phyloP scores from a whole-genome alignment of 2,113 vertebrate species.

The Lasiurus cinereus region DNA sequence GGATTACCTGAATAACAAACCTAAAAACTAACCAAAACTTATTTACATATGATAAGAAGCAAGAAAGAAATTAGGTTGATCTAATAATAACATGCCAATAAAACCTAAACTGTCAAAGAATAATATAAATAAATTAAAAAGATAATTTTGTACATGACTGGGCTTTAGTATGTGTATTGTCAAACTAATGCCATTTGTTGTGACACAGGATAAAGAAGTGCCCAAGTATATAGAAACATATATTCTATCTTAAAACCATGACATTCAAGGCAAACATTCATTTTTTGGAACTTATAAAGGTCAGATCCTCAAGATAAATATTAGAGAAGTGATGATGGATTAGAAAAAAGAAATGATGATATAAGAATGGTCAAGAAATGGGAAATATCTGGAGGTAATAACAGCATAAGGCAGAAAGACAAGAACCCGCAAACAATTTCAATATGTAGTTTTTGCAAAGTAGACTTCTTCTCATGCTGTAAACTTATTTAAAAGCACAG shows the following conservation, averaged over 20 bases:
- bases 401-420: background rate
- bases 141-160: background rate
- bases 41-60: background rate
- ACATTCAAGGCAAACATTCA: background rate
- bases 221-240: background rate
- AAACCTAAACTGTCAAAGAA: background rate
- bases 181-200: background rate
- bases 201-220: background rate
- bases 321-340: background rate
- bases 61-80: background rate
- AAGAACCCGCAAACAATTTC: background rate
- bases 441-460: background rate
- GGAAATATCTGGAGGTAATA: background rate
- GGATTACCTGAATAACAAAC: background rate
- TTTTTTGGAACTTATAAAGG: background rate
- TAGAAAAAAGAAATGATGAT: background rate
- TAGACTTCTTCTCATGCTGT: background rate
- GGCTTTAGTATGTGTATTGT: background rate
- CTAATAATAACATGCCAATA: background rate
- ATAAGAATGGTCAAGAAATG: background rate
- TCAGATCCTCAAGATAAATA: background rate
- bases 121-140: background rate
- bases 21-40: background rate
- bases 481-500: background rate
- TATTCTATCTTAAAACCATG: background rate